phyloP scores from a whole-genome alignment of 1,140 invertebrate genomes.

The Achatina immaculata region DNA sequence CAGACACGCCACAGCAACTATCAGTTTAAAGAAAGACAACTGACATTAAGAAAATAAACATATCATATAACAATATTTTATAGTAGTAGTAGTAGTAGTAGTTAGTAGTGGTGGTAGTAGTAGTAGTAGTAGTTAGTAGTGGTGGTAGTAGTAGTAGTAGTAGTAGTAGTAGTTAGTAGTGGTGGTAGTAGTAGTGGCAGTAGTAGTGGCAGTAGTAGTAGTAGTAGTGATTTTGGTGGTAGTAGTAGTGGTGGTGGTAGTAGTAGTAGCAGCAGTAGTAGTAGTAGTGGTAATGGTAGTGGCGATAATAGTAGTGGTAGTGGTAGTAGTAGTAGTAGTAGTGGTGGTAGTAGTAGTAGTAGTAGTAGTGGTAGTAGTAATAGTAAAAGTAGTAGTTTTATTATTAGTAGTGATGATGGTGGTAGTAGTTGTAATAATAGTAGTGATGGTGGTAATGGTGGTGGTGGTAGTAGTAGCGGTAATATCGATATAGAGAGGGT shows the following conservation, averaged over 20 bases:
- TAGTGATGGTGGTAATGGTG: not conserved
- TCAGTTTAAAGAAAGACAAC: no score
- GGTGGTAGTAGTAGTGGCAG: not conserved
- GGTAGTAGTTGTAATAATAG: not conserved
- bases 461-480: not conserved
- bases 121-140: not conserved
- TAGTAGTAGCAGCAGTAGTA: not conserved
- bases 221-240: not conserved
- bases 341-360: constrained; percentile 6
- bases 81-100: not conserved
- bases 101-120: not conserved
- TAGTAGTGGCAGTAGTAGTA: not conserved
- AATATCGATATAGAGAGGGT: no score
- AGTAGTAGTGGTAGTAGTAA: not conserved
- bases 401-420: not conserved
- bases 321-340: not conserved
- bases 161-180: not conserved
- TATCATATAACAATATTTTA: not conserved
- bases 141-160: not conserved
- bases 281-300: not conserved
- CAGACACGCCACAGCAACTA: no score
- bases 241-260: not conserved
- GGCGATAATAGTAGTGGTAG: not conserved
- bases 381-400: not conserved
- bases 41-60: not conserved